Evolutionary conservation across 2,113 vertebrate genomes (phyloP).

Genomic region (Menidia beryllina): DNA sequence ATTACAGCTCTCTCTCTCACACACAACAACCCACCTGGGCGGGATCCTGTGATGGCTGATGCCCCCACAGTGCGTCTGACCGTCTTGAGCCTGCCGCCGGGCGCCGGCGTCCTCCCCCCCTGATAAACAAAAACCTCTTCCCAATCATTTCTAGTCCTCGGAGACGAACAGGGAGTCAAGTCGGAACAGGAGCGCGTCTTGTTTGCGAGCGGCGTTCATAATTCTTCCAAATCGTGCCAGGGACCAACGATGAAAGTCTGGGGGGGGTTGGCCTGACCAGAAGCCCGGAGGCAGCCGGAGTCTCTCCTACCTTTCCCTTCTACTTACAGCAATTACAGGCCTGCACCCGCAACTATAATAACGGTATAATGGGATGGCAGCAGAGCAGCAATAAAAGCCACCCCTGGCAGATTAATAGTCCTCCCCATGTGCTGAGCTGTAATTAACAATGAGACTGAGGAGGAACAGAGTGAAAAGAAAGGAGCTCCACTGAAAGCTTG

Average conservation of each 20-base stretch:
- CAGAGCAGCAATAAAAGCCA: conserved; percentile 83
- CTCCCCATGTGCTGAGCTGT: conserved; percentile 75
- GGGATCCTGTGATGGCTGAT: conserved; percentile 34
- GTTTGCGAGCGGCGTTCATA: conserved; percentile 60
- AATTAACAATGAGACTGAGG: conserved; percentile 81
- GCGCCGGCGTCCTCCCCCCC: conserved; percentile 17
- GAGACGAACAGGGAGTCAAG: conserved; percentile 42
- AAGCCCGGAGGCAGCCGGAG: conserved; percentile 65
- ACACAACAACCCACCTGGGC: conserved; percentile 52
- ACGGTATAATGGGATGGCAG: conserved; percentile 83
- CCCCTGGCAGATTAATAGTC: conserved; percentile 85
- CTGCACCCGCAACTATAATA: conserved; percentile 83
- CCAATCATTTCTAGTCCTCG: not conserved
- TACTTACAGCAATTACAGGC: conserved; percentile 84
- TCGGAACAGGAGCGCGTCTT: conserved; percentile 67
- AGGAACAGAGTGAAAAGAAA: conserved; percentile 60
- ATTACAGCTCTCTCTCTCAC: conserved; percentile 40
- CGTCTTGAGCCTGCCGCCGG: conserved; percentile 5
- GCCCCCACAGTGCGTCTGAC: conserved; percentile 3
- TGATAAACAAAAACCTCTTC: conserved; percentile 29
- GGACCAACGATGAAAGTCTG: conserved; percentile 30
- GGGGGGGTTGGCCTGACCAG: conserved; percentile 58
- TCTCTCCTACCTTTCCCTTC: conserved; percentile 78
- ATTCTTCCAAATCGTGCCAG: conserved; percentile 71
- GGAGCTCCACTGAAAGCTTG: conserved; percentile 51